Evolutionary conservation across 2,888 invertebrate species (phyloP), one percentile per base, ranked within the genome.

Genomic region (Bhutanitis thaidina): DNA sequence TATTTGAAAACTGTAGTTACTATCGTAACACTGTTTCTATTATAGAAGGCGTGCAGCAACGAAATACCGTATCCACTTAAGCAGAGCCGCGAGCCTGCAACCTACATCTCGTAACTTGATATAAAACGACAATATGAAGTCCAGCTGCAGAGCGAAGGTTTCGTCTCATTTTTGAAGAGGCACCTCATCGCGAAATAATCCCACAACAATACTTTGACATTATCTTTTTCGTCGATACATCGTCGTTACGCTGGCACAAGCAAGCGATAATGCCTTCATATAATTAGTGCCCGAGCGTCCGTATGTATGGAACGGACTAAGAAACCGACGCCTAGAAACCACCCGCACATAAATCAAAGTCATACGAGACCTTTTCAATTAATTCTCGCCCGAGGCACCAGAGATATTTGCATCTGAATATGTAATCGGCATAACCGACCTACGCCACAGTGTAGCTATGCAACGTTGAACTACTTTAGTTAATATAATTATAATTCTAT

Each of bases 401-500:
- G 61, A 63, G 67, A 71, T 71, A 70, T 74, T 71, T 67, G 67
- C 69, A 71, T 71, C 64, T 61, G 66, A 71, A 69, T 71, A 69
- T 63, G 60, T 65, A 66, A 65, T 65, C 60, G 60, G 55, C 57
- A 58, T 61, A 59, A 58, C 57, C 58, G 55, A 38, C 41, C 43
- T 35, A 29, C 27, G 39, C 1, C 52, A 48, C 35, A 48, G 47
- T 39, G 35, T 34, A 34, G 12, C 1, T 4, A 12, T 4, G 34
- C 4, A 5, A 7, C 12, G 4, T n/a, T n/a, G 9, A 3, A 34
- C 13, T 12, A 34, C 34, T 34, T 12, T 3, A 32, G n/a, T n/a
- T 10, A 30, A 30, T n/a, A n/a, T 30, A 30, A 20, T 20, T 20
- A 20, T 5, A 4, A n/a, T n/a, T n/a, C n/a, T n/a, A n/a, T n/a